Evolutionary conservation across 2,113 vertebrate species (phyloP), one percentile per base, ranked within the genome.

Genomic region (Lophius piscatorius): DNA sequence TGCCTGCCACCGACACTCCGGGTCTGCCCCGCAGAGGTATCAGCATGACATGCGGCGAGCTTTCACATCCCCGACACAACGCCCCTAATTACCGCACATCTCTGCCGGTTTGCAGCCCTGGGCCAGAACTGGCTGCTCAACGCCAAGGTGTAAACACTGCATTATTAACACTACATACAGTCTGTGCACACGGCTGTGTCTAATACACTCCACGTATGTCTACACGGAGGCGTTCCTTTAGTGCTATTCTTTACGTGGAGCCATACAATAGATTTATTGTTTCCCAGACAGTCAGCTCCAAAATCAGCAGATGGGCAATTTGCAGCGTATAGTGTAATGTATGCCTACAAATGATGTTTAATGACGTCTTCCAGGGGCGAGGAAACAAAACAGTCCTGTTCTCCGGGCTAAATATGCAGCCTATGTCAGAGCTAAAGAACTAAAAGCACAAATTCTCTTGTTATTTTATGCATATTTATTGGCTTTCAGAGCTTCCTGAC

Each of bases 131-230:
- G 72, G 41, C 66, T 81, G 67, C 59, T 79, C 75, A 18, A 49
- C 64, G 74, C 82, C 86, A 57, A 76, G 80, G 80, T 77, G 81
- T 86, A 83, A 86, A 86, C 85, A 83, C 76, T 84, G 78, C 83
- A 81, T 85, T 87, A 87, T 87, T 84, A 87, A 86, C 81, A 74
- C 66, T 28, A 70, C 68, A 75, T 73, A 81, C 74, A 78, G 78
- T 50, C 74, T 63, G 64, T 16, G 62, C 70, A 59, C 72, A 36
- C 34, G 11, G 51, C 73, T 31, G 17, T 36, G 69, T 75, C 66
- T 77, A 70, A 72, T 69, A 50, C 28, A 48, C 78, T 60, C 70
- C 1, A 34, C 38, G 74, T 45, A 67, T 79, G 65, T 79, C 74
- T 65, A 39, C 76, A 76, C 17, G n/a, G 39, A 66, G 62, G 55